Base-by-base conservation (phyloP, 1,140 invertebrate species). In the Charaxes varanes region DNA sequence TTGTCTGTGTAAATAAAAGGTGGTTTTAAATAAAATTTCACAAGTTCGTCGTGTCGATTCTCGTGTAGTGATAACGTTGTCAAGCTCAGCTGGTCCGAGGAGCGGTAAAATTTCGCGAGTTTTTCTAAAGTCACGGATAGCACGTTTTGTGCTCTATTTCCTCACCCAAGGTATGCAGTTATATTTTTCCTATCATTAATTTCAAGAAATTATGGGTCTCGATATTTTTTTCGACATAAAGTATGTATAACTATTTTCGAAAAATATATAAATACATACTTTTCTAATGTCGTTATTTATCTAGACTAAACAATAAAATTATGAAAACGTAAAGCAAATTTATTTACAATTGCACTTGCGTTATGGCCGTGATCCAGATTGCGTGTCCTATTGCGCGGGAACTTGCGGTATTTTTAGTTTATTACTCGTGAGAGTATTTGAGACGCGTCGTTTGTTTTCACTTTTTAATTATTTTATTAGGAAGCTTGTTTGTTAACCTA, bases 351-450 rank as follows among this genome's bases (percentile, higher is more conserved):
- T 54, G 51, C 47, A 48, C 54, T 59, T 56, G 47, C 58, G 53
- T 53, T 64, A 68, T 82, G 78, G 76, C 78, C 78, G 64, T 82
- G 78, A 79, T 80, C 78, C 76, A 82, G 73, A 79, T 80, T 66
- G 53, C 64, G 62, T 60, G 71, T 71, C 64, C 58, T 68, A 77
- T 67, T 76, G 72, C 78, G 78, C 76, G 73, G 69, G 73, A 77
- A 82, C 63, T 65, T 62, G 68, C 34, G 66, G 58, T 80, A 80
- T 80, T 79, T 82, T 70, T 83, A 78, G 76, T 76, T 62, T 78
- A 67, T 60, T 65, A 64, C 46, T 65, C 66, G 57, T 41, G 44
- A 56, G 59, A 62, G 55, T 53, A 60, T 65, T 64, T 64, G 43
- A 46, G 54, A 58, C 44, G 58, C 61, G 63, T 60, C 48, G 45